A percentile compares a stretch with the other conserved stretches of the same genome.
These are phyloP conservation scores for Silurus glanis DNA, from an alignment of 2,113 vertebrate species.

Conservation along the genomic window DNA sequence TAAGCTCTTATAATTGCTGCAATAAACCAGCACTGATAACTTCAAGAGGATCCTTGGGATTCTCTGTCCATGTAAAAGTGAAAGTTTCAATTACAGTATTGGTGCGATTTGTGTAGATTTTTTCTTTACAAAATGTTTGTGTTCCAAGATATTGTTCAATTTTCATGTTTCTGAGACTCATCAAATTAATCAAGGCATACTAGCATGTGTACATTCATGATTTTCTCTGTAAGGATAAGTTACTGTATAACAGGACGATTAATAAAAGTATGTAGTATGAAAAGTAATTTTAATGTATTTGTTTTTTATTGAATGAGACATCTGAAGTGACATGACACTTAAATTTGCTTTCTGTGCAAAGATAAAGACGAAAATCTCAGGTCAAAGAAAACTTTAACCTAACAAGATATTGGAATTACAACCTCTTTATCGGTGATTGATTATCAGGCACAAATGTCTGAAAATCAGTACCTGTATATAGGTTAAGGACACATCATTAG, in stretches of 20 bases:
- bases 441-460: conserved; percentile 22
- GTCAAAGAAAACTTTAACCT: neutral
- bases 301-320: too few relatives aligned
- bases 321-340: neutral
- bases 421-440: neutral
- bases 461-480: neutral
- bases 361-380: neutral
- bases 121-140: neutral
- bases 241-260: too few relatives aligned
- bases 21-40: conserved; percentile 57
- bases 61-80: neutral
- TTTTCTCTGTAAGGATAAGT: neutral
- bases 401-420: neutral
- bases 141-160: neutral
- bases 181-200: neutral
- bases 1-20: conserved; percentile 59
- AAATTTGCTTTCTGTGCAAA: neutral
- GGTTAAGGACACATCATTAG: conserved; percentile 49
- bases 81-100: neutral
- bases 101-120: neutral
- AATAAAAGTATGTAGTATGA: neutral
- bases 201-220: neutral
- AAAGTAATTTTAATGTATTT: neutral
- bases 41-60: neutral
- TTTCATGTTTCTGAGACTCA: neutral